Conservation (phyloP, 2,113 vertebrate genomes). For the Microcebus murinus region DNA sequence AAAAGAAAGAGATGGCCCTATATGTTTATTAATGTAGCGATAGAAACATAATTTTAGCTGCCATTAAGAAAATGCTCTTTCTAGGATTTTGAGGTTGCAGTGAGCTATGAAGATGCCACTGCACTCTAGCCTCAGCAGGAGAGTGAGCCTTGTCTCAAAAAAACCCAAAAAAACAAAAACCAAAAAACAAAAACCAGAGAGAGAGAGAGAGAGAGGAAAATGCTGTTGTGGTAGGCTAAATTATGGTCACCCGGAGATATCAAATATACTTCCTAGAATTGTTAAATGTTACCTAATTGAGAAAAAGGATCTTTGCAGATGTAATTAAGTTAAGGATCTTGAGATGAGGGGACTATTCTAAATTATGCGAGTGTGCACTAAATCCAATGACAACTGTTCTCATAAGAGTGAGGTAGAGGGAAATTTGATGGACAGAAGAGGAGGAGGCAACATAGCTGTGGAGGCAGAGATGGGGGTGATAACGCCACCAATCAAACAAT, state of each 20-base stretch:
- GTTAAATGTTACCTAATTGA: neutral
- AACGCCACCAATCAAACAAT: neutral
- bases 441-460: accelerated
- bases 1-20: neutral
- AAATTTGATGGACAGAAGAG: neutral
- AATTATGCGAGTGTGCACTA: neutral
- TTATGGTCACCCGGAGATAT: neutral
- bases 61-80: neutral
- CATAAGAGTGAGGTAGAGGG: neutral
- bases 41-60: neutral
- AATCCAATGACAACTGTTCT: neutral
- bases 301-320: neutral
- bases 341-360: neutral
- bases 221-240: neutral
- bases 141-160: neutral
- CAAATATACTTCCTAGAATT: neutral
- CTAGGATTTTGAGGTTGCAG: neutral
- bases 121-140: neutral
- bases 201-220: neutral
- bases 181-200: no score
- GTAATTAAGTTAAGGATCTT: neutral
- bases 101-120: neutral
- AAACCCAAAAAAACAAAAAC: neutral
- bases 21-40: neutral
- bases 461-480: neutral